A percentile compares a stretch with the other conserved stretches of the same genome.
Evolutionary conservation across 2,113 vertebrate genomes (phyloP).

Genomic region (Spea multiplicata): DNA sequence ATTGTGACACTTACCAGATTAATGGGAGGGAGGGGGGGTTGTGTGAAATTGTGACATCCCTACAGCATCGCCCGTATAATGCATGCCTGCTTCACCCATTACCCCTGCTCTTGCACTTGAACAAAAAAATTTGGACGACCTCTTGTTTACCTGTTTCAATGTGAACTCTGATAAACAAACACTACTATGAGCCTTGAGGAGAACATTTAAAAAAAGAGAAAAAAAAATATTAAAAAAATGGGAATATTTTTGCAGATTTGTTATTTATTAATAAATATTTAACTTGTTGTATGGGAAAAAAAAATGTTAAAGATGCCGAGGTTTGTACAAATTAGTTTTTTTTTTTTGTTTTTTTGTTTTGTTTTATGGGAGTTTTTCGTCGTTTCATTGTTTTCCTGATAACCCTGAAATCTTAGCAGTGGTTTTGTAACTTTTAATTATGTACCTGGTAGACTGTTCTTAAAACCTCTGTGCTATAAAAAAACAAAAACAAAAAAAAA

Average conservation of each 20-base stretch:
- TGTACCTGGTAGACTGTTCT: constrained; percentile 79
- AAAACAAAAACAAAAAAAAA: constrained; percentile 42
- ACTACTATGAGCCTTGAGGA: constrained; percentile 52
- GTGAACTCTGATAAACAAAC: constrained; percentile 54
- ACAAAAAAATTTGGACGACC: constrained; percentile 15
- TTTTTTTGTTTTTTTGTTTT: constrained; percentile 5
- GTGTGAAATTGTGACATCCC: constrained; percentile 48
- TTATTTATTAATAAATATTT: constrained; percentile 59
- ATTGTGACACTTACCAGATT: constrained; percentile 13
- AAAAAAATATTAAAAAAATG: constrained; percentile 21
- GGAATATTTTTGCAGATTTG: constrained; percentile 60
- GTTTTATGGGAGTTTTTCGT: not conserved
- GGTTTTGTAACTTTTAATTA: constrained; percentile 73
- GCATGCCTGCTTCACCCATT: constrained; percentile 54
- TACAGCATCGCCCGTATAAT: constrained; percentile 45
- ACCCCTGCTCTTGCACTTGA: constrained; percentile 30
- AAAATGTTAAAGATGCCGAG: constrained; percentile 50
- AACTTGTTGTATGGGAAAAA: constrained; percentile 49
- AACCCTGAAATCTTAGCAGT: constrained; percentile 57
- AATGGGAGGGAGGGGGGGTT: not conserved
- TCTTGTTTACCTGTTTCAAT: constrained; percentile 53
- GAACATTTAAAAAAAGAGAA: constrained; percentile 32
- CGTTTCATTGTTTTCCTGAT: constrained; percentile 53
- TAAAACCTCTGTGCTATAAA: constrained; percentile 76
- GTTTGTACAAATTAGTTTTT: constrained; percentile 52